These are phyloP conservation scores for Leptatherina wallacei DNA, from an alignment of 2,797 vertebrate species.

Conservation along the genomic window DNA sequence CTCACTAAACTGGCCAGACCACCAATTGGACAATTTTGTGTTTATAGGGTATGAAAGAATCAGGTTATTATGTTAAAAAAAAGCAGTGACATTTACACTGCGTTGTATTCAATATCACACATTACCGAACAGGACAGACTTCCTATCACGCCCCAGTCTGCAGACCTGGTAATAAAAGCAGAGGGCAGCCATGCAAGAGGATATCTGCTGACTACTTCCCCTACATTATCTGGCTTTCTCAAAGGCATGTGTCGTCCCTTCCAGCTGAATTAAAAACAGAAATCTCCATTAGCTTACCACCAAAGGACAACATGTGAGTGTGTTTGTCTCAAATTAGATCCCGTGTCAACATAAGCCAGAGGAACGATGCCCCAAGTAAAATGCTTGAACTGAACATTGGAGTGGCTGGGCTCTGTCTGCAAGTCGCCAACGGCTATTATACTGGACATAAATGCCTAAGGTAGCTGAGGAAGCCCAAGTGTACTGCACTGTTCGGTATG, in stretches of 20 bases:
- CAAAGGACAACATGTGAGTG: conserved; percentile 6
- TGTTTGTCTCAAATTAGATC: conserved; percentile 33
- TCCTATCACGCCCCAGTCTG: neutral
- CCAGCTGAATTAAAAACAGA: conserved; percentile 32
- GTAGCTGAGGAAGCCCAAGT: neutral
- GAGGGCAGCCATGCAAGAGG: conserved; percentile 11
- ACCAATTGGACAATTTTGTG: conserved; percentile 30
- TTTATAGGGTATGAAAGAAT: conserved; percentile 21
- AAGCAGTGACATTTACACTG: conserved; percentile 21
- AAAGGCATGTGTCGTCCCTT: conserved; percentile 12
- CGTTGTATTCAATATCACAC: conserved; percentile 20
- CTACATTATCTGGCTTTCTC: neutral
- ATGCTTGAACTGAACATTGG: conserved; percentile 12
- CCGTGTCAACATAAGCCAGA: conserved; percentile 21
- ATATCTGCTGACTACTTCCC: conserved; percentile 32
- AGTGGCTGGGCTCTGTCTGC: neutral
- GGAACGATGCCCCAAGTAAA: conserved; percentile 18
- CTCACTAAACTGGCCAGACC: conserved; percentile 33
- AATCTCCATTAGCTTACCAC: conserved; percentile 34
- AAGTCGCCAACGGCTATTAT: neutral
- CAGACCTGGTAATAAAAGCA: conserved; percentile 10
- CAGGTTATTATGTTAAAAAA: conserved; percentile 32
- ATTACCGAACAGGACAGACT: conserved; percentile 11
- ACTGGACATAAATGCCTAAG: neutral
- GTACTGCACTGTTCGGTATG: neutral